Evolutionary conservation across 2,797 vertebrate species (phyloP), one percentile per base, ranked within the genome.

Genomic region (Lemur catta): DNA sequence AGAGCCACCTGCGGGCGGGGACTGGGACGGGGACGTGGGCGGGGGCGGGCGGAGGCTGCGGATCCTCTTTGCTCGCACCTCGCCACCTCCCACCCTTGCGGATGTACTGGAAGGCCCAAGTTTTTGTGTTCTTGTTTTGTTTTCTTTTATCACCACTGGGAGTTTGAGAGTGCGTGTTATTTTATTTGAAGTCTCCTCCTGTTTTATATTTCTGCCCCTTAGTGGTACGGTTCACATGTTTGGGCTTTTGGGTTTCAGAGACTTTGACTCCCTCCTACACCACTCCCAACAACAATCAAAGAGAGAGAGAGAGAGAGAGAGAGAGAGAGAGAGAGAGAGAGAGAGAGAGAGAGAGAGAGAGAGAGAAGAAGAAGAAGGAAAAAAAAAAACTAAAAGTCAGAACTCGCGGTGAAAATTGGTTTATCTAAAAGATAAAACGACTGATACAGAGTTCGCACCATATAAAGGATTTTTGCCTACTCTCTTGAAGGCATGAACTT

Each of bases 1-100:
- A 1, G 9, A 48, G 78, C 91, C 96, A 97, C 89, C 89, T 96
- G 94, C 95, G 59, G 95, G 96, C 7, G 30, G 63, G 35, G 35
- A 63, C 57, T 43, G 57, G 59, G 94, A 94, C 6, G 63, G 55
- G 26, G 50, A 20, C 52, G 72, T 8, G 59, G 94, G 95, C 5
- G 30, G 63, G 35, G 26, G 72, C 52, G 74, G 61, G 22, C 38
- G 17, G 84, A 82, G 67, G 93, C 71, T 59, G 0, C 0, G 18
- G 33, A 57, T 41, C 9, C 33, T 61, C 57, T 30, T 0, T 2
- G 52, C 79, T 33, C 1, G 3, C 57, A 4, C 33, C 26, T 67
- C 74, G 52, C 35, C 33, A 55, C n/a, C 72, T 59, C 38, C 52
- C 38, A 28, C 28, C 87, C 59, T 79, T 43, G 61, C 13, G 12